Evolutionary conservation across 1,140 invertebrate species (phyloP), one percentile per base, ranked within the genome.

Genomic region (Drosophila kikkawai): DNA sequence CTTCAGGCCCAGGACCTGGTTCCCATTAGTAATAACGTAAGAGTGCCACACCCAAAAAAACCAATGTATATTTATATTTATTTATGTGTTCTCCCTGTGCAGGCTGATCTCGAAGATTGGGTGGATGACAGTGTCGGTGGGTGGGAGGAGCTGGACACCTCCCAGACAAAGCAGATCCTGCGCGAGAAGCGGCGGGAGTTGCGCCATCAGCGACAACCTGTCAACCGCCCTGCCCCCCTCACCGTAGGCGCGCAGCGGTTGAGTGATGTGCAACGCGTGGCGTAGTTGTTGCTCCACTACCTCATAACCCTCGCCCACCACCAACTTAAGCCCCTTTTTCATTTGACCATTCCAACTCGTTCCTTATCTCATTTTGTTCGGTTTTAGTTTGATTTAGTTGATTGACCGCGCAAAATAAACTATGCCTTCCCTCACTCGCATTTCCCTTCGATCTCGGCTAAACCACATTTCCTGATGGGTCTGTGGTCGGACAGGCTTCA

Each of bases 31-130:
- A 42, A 79, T 42, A 92, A 87, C 75, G 91, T 92, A 74, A 73
- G 86, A 15, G 26, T 4, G 4, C 7, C 12, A 6, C 3, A 8
- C 15, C 6, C 2, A 42, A 22, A 17, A 0, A 12, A 19, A 4
- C 2, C 3, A 26, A 0, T 22, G 13, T 50, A 1, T n/a, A 60
- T 9, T n/a, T 29, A 19, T 36, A 26, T 56, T 11, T 44, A 7
- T 63, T 11, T 7, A 9, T 22, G 11, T 8, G 7, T 15, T 50
- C 1, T 26, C n/a, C 47, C 13, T 11, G 22, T 36, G 7, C 48
- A 93, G 92, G 85, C 91, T 41, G 92, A 93, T 77, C 80, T 93
- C 42, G 92, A 93, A 58, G 92, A 93, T 55, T 93, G 92, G 92
- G 81, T 80, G 15, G 92, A 93, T 36, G 92, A 92, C 32, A 91